Conservation (phyloP, 2,797 vertebrate genomes). For the Gastrophryne carolinensis region DNA sequence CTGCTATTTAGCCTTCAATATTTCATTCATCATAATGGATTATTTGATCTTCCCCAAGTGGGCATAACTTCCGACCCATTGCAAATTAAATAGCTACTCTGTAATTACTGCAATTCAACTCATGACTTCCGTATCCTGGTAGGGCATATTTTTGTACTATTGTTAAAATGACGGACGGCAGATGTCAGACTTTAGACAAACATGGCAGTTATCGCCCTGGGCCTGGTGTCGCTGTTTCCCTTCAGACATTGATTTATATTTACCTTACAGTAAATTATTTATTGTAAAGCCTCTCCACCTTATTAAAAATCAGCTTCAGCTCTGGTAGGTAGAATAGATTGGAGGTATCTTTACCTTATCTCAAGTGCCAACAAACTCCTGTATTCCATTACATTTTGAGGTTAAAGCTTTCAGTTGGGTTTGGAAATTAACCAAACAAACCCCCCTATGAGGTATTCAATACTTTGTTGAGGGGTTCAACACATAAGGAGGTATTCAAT, state of each 20-base stretch:
- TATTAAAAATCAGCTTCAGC: too few species aligned
- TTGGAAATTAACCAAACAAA: too few species aligned
- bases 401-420: too few species aligned
- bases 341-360: too few species aligned
- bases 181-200: not conserved
- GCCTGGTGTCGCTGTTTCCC: not conserved
- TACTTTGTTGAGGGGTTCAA: too few species aligned
- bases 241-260: not conserved
- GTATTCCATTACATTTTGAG: too few species aligned
- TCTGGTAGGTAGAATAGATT: too few species aligned
- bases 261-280: too few species aligned
- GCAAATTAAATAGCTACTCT: constrained; percentile 12
- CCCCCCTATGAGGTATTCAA: too few species aligned
- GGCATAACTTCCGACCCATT: not conserved
- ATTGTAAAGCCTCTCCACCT: too few species aligned
- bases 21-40: not conserved
- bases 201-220: not conserved
- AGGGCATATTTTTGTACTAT: not conserved
- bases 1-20: not conserved
- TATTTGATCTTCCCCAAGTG: constrained; percentile 5
- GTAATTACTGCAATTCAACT: constrained; percentile 21
- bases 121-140: not conserved
- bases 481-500: too few species aligned
- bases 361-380: too few species aligned
- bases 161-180: not conserved